These are phyloP conservation scores for Pemphigus obesinymphae DNA, from an alignment of 1,140 invertebrate species.

Conservation along the genomic window DNA sequence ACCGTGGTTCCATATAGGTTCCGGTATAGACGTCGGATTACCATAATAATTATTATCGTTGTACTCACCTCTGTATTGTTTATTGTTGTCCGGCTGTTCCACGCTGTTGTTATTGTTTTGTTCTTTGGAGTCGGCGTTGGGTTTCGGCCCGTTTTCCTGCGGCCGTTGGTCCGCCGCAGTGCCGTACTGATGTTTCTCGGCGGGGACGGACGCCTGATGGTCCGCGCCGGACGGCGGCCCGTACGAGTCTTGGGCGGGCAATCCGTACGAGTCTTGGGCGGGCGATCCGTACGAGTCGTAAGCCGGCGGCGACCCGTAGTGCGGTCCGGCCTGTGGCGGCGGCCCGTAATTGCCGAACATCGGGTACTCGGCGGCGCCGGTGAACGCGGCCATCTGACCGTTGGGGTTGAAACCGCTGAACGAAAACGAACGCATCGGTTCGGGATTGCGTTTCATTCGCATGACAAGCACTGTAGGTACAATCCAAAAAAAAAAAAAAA, in stretches of 20 bases:
- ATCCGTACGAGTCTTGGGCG: neutral
- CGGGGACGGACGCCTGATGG: neutral
- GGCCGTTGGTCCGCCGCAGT: neutral
- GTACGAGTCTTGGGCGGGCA: neutral
- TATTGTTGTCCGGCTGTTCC: neutral
- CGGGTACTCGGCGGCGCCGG: conserved; percentile 40
- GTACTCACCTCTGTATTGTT: neutral
- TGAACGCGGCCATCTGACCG: conserved; percentile 45
- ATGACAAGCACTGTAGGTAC: conserved; percentile 19
- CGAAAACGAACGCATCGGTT: conserved; percentile 43
- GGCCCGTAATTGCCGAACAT: conserved; percentile 19
- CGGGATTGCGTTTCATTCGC: conserved; percentile 36
- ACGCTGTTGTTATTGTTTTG: neutral
- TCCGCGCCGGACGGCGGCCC: conserved; percentile 10
- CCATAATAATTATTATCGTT: too few relatives aligned
- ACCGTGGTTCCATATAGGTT: too few relatives aligned
- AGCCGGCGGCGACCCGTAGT: neutral
- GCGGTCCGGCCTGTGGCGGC: neutral
- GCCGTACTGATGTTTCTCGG: neutral
- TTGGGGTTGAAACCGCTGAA: conserved; percentile 46
- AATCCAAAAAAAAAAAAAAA: neutral
- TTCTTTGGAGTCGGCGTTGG: neutral
- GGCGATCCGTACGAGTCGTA: neutral
- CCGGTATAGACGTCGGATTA: too few relatives aligned
- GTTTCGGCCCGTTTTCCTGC: neutral